These are phyloP conservation scores for Xylocopa sonorina DNA, from an alignment of 1,140 invertebrate genomes.

Conservation along the genomic window DNA sequence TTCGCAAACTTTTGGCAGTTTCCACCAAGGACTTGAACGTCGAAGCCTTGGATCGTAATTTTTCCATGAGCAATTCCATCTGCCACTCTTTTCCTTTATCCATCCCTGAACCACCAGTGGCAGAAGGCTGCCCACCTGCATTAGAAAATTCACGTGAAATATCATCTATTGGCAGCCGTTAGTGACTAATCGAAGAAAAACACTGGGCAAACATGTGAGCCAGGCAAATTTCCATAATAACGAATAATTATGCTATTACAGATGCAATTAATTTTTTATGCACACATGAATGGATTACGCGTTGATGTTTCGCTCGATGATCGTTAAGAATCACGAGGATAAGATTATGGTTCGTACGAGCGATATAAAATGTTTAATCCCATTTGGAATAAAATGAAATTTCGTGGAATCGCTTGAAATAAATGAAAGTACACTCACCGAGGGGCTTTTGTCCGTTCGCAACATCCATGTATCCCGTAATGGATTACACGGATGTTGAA, in stretches of 20 bases:
- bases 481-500: slow-evolving; percentile 62
- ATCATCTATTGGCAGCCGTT: not conserved
- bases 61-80: slow-evolving; percentile 93
- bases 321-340: not conserved
- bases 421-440: slow-evolving; percentile 67
- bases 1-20: slow-evolving; percentile 91
- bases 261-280: not conserved
- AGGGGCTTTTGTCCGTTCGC: slow-evolving; percentile 76
- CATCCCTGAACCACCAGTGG: slow-evolving; percentile 65
- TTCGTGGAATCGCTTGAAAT: slow-evolving; percentile 1
- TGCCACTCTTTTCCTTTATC: slow-evolving; percentile 88
- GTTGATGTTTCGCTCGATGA: not conserved
- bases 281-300: not conserved
- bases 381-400: not conserved
- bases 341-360: too few species aligned
- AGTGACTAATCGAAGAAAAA: not conserved
- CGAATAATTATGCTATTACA: not conserved
- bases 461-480: slow-evolving; percentile 75
- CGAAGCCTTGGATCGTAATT: slow-evolving; percentile 89
- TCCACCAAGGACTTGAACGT: slow-evolving; percentile 90
- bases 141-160: slow-evolving; percentile 20
- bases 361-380: not conserved
- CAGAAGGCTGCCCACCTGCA: slow-evolving; percentile 73
- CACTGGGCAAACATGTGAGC: not conserved
- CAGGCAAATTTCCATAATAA: not conserved